Base-by-base conservation (phyloP, 2,888 invertebrate species). In the Athalia circularis region DNA sequence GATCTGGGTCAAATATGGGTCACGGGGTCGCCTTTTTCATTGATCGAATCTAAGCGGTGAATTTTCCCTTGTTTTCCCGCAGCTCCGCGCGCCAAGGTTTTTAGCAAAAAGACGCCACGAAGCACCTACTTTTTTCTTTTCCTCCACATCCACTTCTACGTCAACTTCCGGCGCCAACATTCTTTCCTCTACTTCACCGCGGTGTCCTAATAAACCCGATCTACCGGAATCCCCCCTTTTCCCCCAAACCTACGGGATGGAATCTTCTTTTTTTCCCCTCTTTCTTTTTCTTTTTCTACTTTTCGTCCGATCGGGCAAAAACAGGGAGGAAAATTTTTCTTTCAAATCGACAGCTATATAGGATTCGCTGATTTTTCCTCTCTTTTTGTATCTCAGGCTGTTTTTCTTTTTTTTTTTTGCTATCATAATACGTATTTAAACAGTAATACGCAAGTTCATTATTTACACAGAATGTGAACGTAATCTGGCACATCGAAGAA, bases 1-100 rank as follows among this genome's bases (percentile, higher is more conserved):
- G 78, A 74, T 74, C 74, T 74, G 74, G 74, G 72, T 72, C 72
- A 75, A 48, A 75, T 75, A 61, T 75, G 43, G 86, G 86, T 84
- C 84, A 86, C 82, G 85, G 79, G 85, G 86, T 86, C 86, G 85
- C 81, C 84, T 85, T 82, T 85, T 83, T 83, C 84, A 86, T 86
- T 82, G 84, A 86, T 84, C 84, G 82, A 81, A 79, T 80, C 83
- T 82, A 81, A 79, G 83, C 81, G 79, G 80, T 81, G 83, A 84
- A 86, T 82, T 85, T 85, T 84, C 79, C 68, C 78, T 64, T 50
- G 50, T 45, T 80, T 78, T 77, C 76, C 74, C 29, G 29, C 54
- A 54, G 54, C 54, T 7, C 72, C 79, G 61, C 54, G 76, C 79
- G 64, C 80, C 77, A 65, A 80, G 29, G 29, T 1, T 29, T 29